Conservation (phyloP, 2,797 vertebrate genomes). For the Harpagifer antarcticus region DNA sequence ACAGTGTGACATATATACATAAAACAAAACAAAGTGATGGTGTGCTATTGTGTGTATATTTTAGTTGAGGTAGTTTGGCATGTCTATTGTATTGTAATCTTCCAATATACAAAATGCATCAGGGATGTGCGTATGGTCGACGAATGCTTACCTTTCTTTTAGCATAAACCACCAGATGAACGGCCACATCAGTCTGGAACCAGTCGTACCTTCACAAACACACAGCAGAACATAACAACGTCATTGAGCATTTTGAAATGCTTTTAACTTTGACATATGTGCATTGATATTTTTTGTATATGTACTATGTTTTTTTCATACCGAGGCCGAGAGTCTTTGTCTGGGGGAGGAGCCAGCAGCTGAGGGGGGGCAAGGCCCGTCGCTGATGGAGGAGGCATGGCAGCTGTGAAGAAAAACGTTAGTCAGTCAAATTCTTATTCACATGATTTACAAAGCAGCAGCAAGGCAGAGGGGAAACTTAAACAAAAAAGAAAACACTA, state of each 20-base stretch:
- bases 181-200: conserved; percentile 92
- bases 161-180: conserved; percentile 92
- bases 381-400: conserved; percentile 57
- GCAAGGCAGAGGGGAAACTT: not conserved
- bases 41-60: too few relatives aligned
- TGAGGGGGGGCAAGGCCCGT: conserved; percentile 32
- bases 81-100: too few relatives aligned
- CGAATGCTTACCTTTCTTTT: conserved; percentile 89
- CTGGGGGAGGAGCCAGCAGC: conserved; percentile 50
- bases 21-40: too few relatives aligned
- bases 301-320: conserved; percentile 41
- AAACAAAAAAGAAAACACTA: too few relatives aligned
- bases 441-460: not conserved
- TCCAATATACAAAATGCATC: too few relatives aligned
- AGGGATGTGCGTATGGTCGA: not conserved
- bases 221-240: not conserved
- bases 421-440: too few relatives aligned
- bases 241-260: not conserved
- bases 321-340: conserved; percentile 82
- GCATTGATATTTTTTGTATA: not conserved
- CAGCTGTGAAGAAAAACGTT: conserved; percentile 56
- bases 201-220: conserved; percentile 90
- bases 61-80: too few relatives aligned
- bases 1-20: too few relatives aligned
- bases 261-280: not conserved